Evolutionary conservation across 2,797 vertebrate species (phyloP).

Genomic region (Pangasius macronema): DNA sequence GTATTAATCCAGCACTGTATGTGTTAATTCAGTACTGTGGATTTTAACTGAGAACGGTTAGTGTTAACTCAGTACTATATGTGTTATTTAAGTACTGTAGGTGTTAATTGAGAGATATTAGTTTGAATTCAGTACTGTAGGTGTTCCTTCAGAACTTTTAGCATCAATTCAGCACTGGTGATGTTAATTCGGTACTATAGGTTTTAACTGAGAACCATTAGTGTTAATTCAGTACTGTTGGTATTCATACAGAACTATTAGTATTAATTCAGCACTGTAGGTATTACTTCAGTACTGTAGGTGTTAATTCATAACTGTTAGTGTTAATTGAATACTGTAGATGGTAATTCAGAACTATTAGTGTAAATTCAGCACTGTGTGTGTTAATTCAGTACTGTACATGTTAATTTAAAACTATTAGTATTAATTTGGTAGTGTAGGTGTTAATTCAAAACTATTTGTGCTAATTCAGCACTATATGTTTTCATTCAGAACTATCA

Average conservation of each 20-base stretch:
- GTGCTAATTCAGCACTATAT: not conserved
- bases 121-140: not conserved
- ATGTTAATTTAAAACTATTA: not conserved
- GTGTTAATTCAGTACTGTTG: not conserved
- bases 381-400: not conserved
- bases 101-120: not conserved
- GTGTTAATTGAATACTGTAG: too few species aligned
- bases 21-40: not conserved
- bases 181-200: not conserved
- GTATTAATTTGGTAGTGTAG: not conserved
- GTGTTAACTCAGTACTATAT: not conserved
- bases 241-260: not conserved
- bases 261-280: not conserved
- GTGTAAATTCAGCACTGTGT: not conserved
- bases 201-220: not conserved
- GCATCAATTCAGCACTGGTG: not conserved
- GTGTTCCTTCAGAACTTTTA: not conserved
- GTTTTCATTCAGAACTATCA: not conserved
- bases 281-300: not conserved
- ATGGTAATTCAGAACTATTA: not conserved
- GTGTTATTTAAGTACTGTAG: not conserved
- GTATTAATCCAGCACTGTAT: rapidly evolving
- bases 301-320: not conserved
- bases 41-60: not conserved
- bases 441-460: not conserved